Percentiles rank a stretch among this genome's conserved stretches.
phyloP scores from a whole-genome alignment of 1,140 invertebrate species.

The Eriocheir sinensis region DNA sequence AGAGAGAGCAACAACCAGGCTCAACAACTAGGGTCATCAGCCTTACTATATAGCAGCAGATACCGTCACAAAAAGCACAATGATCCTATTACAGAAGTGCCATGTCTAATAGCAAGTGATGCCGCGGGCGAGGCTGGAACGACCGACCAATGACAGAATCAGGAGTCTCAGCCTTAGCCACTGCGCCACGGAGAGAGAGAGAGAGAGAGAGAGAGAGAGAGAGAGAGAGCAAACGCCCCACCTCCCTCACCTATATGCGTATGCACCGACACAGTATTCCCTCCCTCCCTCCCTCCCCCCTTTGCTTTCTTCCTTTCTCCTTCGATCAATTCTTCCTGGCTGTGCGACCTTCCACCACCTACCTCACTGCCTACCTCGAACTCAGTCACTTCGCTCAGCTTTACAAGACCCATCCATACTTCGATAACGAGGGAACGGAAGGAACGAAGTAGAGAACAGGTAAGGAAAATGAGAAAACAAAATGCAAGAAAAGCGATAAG shows the following conservation, averaged over 20 bases:
- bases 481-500: neutral
- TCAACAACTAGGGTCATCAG: no score
- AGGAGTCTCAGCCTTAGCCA: no score
- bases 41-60: no score
- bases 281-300: neutral
- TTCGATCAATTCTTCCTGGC: neutral
- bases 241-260: neutral
- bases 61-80: no score
- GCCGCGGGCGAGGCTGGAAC: no score
- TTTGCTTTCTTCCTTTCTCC: neutral
- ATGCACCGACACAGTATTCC: neutral
- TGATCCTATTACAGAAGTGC: no score
- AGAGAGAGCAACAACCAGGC: no score
- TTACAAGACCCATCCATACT: neutral
- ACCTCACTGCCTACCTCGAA: neutral
- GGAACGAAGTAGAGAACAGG: no score
- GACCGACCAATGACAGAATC: no score
- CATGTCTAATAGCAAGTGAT: no score
- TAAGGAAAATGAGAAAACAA: neutral
- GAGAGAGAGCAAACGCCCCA: neutral
- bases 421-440: neutral
- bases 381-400: neutral
- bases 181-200: neutral
- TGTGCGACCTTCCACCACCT: neutral
- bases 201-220: neutral